A percentile compares a stretch with the other conserved stretches of the same genome.
Conservation (phyloP, 2,888 invertebrate species). For the Halocaridina rubra region DNA sequence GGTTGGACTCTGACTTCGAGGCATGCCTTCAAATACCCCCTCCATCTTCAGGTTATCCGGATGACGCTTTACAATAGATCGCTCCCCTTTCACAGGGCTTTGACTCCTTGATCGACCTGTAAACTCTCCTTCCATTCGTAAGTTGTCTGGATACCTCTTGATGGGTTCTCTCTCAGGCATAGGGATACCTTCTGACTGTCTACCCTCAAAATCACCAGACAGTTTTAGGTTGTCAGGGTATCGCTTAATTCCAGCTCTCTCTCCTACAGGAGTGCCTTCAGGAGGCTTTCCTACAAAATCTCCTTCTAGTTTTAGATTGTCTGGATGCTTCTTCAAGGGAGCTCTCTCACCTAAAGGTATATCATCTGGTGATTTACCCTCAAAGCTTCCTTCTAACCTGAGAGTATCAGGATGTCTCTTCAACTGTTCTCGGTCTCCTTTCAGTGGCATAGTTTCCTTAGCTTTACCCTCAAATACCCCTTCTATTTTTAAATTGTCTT, state of each 20-base stretch:
- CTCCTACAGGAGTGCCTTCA: conserved; percentile 69
- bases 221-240: conserved; percentile 72
- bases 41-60: conserved; percentile 70
- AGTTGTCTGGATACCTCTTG: conserved; percentile 58
- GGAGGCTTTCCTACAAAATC: conserved; percentile 50
- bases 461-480: conserved; percentile 72
- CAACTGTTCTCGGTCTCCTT: conserved; percentile 58
- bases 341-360: conserved; percentile 67
- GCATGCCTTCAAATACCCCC: conserved; percentile 68
- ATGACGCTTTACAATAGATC: conserved; percentile 65
- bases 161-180: conserved; percentile 32
- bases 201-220: conserved; percentile 75
- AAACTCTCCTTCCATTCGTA: conserved; percentile 68
- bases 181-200: conserved; percentile 65
- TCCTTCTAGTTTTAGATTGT: conserved; percentile 80
- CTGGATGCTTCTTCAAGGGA: conserved; percentile 69
- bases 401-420: conserved; percentile 60
- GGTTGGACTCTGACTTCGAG: conserved; percentile 66
- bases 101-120: conserved; percentile 62
- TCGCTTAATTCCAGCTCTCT: conserved; percentile 71
- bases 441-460: conserved; percentile 68
- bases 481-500: conserved; percentile 73
- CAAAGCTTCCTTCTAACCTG: conserved; percentile 65
- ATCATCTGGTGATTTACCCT: conserved; percentile 24
- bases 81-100: conserved; percentile 66